Base-by-base conservation (phyloP, 2,113 vertebrate species). In the Microtus oregoni region DNA sequence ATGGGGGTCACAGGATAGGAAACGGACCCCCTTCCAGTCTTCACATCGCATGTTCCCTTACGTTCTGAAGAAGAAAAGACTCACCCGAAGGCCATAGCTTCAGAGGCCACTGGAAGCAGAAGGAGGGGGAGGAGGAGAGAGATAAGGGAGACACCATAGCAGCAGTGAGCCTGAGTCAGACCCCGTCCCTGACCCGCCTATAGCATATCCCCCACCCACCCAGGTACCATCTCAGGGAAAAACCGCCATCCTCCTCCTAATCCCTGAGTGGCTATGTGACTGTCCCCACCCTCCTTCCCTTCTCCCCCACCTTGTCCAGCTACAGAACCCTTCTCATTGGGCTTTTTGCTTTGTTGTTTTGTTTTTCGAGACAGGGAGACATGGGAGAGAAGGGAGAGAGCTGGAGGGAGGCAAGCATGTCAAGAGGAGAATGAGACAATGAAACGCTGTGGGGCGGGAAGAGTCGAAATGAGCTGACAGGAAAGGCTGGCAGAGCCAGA, bases 71-170 rank as follows among this genome's bases (percentile, higher is more conserved):
- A 50, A 77, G 75, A 61, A 89, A 75, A 15, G 85, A 97, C 97
- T 98, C 86, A 98, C 97, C 95, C 85, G 92, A 20, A 98, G 86
- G 67, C 38, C n/a, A 32, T 97, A 97, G 90, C 97, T 98, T 98
- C 97, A 98, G 95, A 97, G 95, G 85, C 97, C 96, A n/a, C 97
- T 98, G 91, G 73, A 95, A 32, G 38, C 70, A 41, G 5, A 50
- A 55, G 38, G 41, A 50, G 72, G 38, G 50, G 50, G n/a, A 28
- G 32, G 38, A 6, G 47, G 88, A 93, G 70, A 92, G 38, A 89
- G 47, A 47, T 1, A 73, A 75, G 38, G 28, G 47, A 87, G 24
- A 82, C 17, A 5, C 22, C 14, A 0, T 4, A 26, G 91, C 22
- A 92, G 78, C 4, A 14, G 82, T 3, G 7, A 38, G 52, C 38